Percentiles rank a stretch among this genome's conserved stretches.
Evolutionary conservation across 1,140 invertebrate species (phyloP).

Genomic region (Caenorhabditis brenneri): DNA sequence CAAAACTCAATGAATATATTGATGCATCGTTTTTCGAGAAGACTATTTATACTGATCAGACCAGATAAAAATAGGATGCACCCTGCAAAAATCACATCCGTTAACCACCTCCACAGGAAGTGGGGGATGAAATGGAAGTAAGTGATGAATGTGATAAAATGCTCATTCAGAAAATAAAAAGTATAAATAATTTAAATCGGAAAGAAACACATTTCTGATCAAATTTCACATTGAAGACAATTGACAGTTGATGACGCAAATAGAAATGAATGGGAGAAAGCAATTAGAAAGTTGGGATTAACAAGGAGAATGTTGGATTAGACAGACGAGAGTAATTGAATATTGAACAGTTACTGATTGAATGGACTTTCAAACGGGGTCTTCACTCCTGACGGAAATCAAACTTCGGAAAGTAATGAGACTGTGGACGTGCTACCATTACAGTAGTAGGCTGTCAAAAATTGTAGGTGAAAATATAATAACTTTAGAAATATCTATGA

Average conservation of each 20-base stretch:
- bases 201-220: not conserved
- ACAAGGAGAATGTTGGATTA: not conserved
- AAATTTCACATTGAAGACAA: not conserved
- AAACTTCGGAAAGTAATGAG: no score
- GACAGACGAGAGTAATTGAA: not conserved
- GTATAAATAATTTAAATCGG: not conserved
- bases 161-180: not conserved
- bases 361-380: not conserved
- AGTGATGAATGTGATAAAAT: not conserved
- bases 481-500: no score
- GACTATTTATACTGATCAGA: slow-evolving; percentile 4
- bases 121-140: not conserved
- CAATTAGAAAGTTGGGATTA: slow-evolving; percentile 32
- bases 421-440: no score
- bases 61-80: slow-evolving; percentile 3
- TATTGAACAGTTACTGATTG: not conserved
- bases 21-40: not conserved
- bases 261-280: not conserved
- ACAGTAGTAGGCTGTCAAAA: no score
- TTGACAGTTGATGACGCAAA: slow-evolving; percentile 2
- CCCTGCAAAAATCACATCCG: slow-evolving; percentile 14
- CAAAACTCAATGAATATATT: not conserved
- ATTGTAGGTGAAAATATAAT: no score
- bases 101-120: slow-evolving; percentile 33
- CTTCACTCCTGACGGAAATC: no score